Conservation (phyloP, 1,140 invertebrate genomes). For the Ceratosolen fusciceps region DNA sequence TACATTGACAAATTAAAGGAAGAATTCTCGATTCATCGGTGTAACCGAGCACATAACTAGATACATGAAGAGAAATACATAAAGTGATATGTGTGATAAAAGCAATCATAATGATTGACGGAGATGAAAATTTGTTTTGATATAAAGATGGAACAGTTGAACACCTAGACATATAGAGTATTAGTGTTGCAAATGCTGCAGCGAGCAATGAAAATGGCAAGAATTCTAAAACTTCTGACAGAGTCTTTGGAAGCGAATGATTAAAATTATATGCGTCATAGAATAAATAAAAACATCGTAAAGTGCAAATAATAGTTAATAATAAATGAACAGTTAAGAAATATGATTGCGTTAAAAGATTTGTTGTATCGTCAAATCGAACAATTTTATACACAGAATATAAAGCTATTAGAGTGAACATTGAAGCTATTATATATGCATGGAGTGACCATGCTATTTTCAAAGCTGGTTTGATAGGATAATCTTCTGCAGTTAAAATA, state of each 20-base stretch:
- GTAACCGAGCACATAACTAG: conserved; percentile 72
- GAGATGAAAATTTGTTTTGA: conserved; percentile 77
- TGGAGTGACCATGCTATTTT: conserved; percentile 90
- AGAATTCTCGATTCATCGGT: conserved; percentile 73
- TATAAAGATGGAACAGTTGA: conserved; percentile 70
- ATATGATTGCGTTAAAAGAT: conserved; percentile 85
- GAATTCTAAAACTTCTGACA: conserved; percentile 86
- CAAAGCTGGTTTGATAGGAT: conserved; percentile 74
- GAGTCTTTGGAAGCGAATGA: conserved; percentile 81
- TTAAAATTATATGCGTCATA: conserved; percentile 91
- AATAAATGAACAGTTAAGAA: conserved; percentile 87
- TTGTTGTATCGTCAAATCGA: conserved; percentile 84
- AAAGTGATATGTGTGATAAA: conserved; percentile 82
- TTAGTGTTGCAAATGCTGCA: conserved; percentile 87
- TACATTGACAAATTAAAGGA: conserved; percentile 84
- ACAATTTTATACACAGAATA: conserved; percentile 88
- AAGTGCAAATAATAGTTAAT: conserved; percentile 83
- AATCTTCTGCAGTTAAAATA: conserved; percentile 56
- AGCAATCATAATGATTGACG: conserved; percentile 81
- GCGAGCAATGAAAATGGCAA: conserved; percentile 87
- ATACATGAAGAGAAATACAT: conserved; percentile 85
- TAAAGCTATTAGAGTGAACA: conserved; percentile 85
- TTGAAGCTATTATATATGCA: conserved; percentile 85
- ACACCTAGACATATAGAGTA: conserved; percentile 85
- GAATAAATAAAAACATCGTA: conserved; percentile 88